Evolutionary conservation across 1,140 invertebrate species (phyloP).

Genomic region (Zaprionus nigranus): DNA sequence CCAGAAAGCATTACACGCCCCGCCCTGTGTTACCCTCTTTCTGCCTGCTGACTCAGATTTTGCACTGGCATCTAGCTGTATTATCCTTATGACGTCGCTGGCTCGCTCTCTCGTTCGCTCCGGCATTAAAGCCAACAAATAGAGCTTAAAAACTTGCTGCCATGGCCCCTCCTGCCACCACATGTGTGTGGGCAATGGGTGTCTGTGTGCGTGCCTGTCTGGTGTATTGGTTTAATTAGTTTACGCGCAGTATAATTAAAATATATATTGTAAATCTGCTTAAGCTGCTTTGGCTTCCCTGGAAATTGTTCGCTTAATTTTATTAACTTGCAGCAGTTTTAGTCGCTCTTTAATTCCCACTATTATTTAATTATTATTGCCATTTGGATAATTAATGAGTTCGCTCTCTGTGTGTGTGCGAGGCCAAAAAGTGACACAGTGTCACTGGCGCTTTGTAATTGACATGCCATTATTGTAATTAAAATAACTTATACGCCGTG

Average conservation of each 20-base stretch:
- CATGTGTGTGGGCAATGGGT: slow-evolving; percentile 14
- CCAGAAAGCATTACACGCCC: slow-evolving; percentile 1
- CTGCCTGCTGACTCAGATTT: slow-evolving; percentile 4
- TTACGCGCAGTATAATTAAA: slow-evolving; percentile 65
- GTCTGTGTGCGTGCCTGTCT: slow-evolving; percentile 13
- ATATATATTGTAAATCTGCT: slow-evolving; percentile 60
- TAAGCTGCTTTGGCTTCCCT: slow-evolving; percentile 35
- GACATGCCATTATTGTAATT: slow-evolving; percentile 82
- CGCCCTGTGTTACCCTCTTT: neutral
- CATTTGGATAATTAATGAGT: slow-evolving; percentile 71
- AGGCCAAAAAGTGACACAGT: slow-evolving; percentile 58
- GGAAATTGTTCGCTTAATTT: slow-evolving; percentile 63
- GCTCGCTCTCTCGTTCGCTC: slow-evolving; percentile 22
- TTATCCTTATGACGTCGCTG: slow-evolving; percentile 25
- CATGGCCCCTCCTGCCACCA: neutral
- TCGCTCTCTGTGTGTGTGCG: neutral
- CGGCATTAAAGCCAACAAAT: slow-evolving; percentile 75
- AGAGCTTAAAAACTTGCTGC: slow-evolving; percentile 76
- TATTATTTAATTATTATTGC: slow-evolving; percentile 51
- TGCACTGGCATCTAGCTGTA: slow-evolving; percentile 17
- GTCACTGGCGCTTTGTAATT: slow-evolving; percentile 63
- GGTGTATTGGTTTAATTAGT: slow-evolving; percentile 67
- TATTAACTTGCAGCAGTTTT: slow-evolving; percentile 40
- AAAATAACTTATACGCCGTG: slow-evolving; percentile 76
- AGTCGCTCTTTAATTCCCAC: neutral